Base-by-base conservation (phyloP, 2,888 invertebrate species). In the Parthenolecanium corni region DNA sequence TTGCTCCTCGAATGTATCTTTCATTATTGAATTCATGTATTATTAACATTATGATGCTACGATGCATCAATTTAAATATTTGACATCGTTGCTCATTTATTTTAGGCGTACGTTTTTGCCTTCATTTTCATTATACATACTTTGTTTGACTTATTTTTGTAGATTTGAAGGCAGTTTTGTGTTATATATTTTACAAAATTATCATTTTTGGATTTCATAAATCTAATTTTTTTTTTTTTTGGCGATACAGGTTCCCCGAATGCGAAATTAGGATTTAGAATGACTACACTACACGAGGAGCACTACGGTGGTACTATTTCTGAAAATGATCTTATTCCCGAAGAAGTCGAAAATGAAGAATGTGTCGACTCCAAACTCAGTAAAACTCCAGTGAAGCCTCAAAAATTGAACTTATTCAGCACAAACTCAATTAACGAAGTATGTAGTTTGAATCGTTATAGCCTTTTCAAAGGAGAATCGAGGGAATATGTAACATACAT, bases 261-360 rank as follows among this genome's bases (percentile, higher is more conserved):
- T 67, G 76, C 79, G 62, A 92, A 93, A 76, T 74, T 90, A 70
- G 85, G 89, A 51, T 79, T 89, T 70, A 83, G 93, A 52, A 91
- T 94, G 91, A 89, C 89, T 54, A 94, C 94, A 1, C 75, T 94
- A 49, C 87, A 92, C 71, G 94, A 94, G 73, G 94, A 94, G 74
- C 76, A 77, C 47, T 65, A 65, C 18, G 31, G 63, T 20, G 64
- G 44, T 24, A 18, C 66, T 12, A 65, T 23, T 4, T 46, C 54
- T 6, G 52, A 52, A 12, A 42, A 38, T 4, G 57, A 47, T 18
- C 57, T 21, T 42, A 47, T 44, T 25, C 56, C 57, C 18, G 64
- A 75, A 66, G 74, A 75, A 62, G 67, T 66, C 31, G 73, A 74
- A 21, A 74, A 74, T 64, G 51, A 64, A 31, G 47, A 20, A 53